Evolutionary conservation across 2,888 invertebrate species (phyloP).

Genomic region (Hypsopygia costalis): DNA sequence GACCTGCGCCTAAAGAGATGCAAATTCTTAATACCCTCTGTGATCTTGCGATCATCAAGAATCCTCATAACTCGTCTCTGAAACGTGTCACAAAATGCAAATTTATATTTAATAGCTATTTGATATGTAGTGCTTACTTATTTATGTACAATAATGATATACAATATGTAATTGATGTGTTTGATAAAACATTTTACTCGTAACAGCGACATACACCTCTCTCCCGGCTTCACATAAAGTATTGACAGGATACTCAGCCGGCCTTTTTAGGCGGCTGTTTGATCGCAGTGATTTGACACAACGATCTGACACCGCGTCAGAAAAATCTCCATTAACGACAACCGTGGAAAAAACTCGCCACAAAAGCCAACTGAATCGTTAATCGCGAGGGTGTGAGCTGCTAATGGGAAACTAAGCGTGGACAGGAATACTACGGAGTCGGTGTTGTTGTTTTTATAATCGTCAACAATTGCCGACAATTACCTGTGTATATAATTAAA

Average conservation of each 20-base stretch:
- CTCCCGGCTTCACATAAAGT: neutral
- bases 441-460: neutral
- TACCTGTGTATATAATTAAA: no score
- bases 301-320: neutral
- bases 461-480: no score
- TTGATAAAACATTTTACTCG: neutral
- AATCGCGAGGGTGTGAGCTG: slow-evolving; percentile 71
- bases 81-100: no score
- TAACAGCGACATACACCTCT: neutral
- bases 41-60: no score
- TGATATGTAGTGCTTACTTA: no score
- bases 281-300: neutral
- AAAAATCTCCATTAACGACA: slow-evolving; percentile 36
- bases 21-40: no score
- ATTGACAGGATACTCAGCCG: neutral
- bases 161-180: no score
- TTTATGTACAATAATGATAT: no score
- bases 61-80: no score
- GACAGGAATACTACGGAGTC: slow-evolving; percentile 1
- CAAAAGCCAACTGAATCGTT: slow-evolving; percentile 66
- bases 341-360: slow-evolving; percentile 64
- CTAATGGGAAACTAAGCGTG: slow-evolving; percentile 54
- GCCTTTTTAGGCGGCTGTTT: neutral
- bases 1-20: no score
- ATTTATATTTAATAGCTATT: no score